phyloP scores from a whole-genome alignment of 1,140 invertebrate genomes.

The Hycleus phaleratus region DNA sequence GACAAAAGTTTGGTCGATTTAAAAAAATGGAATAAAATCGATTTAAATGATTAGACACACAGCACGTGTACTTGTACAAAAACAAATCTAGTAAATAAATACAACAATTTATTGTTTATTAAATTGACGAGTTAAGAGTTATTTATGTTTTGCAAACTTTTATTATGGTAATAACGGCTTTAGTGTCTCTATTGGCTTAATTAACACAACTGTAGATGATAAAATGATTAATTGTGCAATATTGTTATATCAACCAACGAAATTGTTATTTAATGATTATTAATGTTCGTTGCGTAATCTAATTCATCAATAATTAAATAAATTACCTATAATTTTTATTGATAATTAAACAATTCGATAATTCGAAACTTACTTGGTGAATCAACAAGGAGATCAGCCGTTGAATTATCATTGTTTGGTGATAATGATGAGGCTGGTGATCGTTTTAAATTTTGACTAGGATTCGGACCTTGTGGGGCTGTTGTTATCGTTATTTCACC shows the following conservation, averaged over 20 bases:
- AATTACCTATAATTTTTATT: slow-evolving; percentile 38
- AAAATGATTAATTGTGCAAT: slow-evolving; percentile 26
- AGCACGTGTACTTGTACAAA: neutral
- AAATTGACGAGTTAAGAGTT: slow-evolving; percentile 5
- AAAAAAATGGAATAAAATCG: too few species aligned
- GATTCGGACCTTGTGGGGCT: slow-evolving; percentile 49
- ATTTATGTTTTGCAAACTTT: neutral
- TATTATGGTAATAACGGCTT: slow-evolving; percentile 20
- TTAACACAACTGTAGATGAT: slow-evolving; percentile 26
- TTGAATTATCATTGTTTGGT: slow-evolving; percentile 51
- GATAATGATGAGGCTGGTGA: slow-evolving; percentile 47
- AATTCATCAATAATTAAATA: slow-evolving; percentile 37
- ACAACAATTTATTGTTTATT: slow-evolving; percentile 9
- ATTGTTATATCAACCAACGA: slow-evolving; percentile 16
- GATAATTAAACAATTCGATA: neutral
- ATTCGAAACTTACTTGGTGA: slow-evolving; percentile 66
- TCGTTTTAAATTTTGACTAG: slow-evolving; percentile 39
- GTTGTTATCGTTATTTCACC: slow-evolving; percentile 59
- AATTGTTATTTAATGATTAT: slow-evolving; percentile 36
- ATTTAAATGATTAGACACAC: too few species aligned
- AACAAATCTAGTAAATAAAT: slow-evolving; percentile 7
- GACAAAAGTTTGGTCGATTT: too few species aligned
- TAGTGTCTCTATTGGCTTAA: slow-evolving; percentile 23
- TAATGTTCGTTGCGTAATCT: slow-evolving; percentile 26
- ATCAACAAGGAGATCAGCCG: slow-evolving; percentile 64